These are phyloP conservation scores for Euzetes globulus DNA, from an alignment of 2,888 invertebrate species.

Conservation along the genomic window DNA sequence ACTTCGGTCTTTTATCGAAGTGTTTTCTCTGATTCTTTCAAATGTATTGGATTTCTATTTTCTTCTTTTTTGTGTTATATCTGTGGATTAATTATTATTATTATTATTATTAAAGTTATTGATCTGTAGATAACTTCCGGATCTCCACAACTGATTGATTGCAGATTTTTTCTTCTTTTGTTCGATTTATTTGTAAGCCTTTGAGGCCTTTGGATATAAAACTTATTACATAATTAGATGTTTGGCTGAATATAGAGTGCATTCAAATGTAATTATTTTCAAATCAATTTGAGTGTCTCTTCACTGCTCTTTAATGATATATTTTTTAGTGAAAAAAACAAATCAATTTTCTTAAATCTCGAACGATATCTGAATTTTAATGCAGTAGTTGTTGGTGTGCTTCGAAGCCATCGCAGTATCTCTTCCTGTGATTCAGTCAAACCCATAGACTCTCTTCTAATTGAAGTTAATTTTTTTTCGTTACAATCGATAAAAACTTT, in stretches of 20 bases:
- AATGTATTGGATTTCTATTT: too few relatives aligned
- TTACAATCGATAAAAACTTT: background rate
- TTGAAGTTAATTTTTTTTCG: background rate
- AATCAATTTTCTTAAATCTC: conserved; percentile 8
- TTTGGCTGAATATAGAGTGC: background rate
- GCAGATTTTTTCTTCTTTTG: background rate
- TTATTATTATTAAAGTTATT: background rate
- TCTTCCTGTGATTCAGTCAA: background rate
- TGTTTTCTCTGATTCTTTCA: too few relatives aligned
- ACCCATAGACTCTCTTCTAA: background rate
- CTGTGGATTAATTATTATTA: background rate
- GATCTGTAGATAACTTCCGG: background rate
- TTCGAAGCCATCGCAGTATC: background rate
- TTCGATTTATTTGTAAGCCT: background rate
- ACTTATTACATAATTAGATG: background rate
- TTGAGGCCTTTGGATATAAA: background rate
- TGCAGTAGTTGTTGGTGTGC: background rate
- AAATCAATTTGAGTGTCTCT: conserved; percentile 4
- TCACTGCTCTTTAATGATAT: background rate
- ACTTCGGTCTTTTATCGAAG: too few relatives aligned
- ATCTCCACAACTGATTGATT: background rate
- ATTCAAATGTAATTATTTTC: conserved; percentile 5
- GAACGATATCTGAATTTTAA: conserved; percentile 8
- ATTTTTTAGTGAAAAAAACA: background rate
- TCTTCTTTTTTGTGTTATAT: background rate